Evolutionary conservation across 2,797 vertebrate species (phyloP).

Genomic region (Argyrosomus regius): DNA sequence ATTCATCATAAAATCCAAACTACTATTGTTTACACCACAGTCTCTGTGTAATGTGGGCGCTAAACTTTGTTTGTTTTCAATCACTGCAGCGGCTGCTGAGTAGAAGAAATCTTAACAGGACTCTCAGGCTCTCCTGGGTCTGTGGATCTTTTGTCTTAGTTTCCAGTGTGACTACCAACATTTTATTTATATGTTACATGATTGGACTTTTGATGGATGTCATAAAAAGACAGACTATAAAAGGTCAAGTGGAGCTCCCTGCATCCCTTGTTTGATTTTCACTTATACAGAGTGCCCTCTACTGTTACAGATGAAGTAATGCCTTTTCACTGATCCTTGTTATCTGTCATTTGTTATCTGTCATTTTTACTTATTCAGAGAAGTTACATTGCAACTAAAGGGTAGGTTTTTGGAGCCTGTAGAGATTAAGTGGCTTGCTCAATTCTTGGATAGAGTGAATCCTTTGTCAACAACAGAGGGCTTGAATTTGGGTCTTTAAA

Average conservation of each 20-base stretch:
- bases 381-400: background rate
- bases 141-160: conserved; percentile 2
- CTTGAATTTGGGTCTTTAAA: conserved; percentile 2
- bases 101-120: conserved; percentile 23
- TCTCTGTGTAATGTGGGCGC: conserved; percentile 56
- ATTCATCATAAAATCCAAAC: conserved; percentile 61
- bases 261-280: background rate
- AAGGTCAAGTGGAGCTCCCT: background rate
- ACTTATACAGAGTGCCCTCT: conserved; percentile 65
- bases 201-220: conserved; percentile 19
- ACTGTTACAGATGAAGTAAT: conserved; percentile 38
- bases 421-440: background rate
- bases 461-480: conserved; percentile 3
- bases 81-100: conserved; percentile 31
- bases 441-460: background rate
- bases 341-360: too few species aligned
- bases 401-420: background rate
- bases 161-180: conserved; percentile 6
- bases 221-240: background rate
- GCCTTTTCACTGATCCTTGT: background rate
- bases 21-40: conserved; percentile 57
- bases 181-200: conserved; percentile 30
- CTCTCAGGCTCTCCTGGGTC: conserved; percentile 20
- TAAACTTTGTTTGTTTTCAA: conserved; percentile 51
- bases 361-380: background rate